Base-by-base conservation (phyloP, 2,113 vertebrate species). In the Rhinolophus ferrumequinum region DNA sequence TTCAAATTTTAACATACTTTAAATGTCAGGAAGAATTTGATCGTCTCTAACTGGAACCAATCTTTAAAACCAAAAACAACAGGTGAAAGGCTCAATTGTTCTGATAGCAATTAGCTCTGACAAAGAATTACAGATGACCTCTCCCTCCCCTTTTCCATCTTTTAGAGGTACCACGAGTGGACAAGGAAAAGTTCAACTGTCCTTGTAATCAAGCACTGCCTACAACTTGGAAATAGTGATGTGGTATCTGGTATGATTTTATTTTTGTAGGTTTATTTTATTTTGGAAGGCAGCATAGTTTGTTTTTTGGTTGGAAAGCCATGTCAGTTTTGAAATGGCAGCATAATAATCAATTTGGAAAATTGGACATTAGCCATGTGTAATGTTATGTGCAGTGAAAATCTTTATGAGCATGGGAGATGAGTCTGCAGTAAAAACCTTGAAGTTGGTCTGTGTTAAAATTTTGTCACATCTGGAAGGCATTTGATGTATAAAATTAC, bases 381-480 rank as follows among this genome's bases (percentile, higher is more conserved):
- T 80, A 80, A 77, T 72, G 77, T 66, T 90, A 73, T 1, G 11
- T 91, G 72, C 77, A 75, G 33, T 94, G 85, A 97, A 96, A 95
- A 82, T 97, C 85, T 87, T 85, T 50, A 52, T 90, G 62, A 88
- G n/a, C 38, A 16, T 64, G 75, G 77, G 77, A 91, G 96, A 95
- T 96, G 93, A 93, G 69, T 88, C 75, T 88, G 21, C 35, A 88
- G 72, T 88, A 67, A 94, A 88, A 83, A 44, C 15, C 41, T 88
- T 94, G 93, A 94, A 47, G 92, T 95, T 93, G 67, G 35, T 92
- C 81, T 95, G 44, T 77, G 81, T 91, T 96, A 96, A 94, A 89
- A 83, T 91, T 96, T 76, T 96, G 73, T 93, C 93, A 91, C 96
- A 97, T 98, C 97, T 97, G 95, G 97, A 97, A 97, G 52, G 79